phyloP scores from a whole-genome alignment of 2,888 invertebrate species.

The Ellobium chinense region DNA sequence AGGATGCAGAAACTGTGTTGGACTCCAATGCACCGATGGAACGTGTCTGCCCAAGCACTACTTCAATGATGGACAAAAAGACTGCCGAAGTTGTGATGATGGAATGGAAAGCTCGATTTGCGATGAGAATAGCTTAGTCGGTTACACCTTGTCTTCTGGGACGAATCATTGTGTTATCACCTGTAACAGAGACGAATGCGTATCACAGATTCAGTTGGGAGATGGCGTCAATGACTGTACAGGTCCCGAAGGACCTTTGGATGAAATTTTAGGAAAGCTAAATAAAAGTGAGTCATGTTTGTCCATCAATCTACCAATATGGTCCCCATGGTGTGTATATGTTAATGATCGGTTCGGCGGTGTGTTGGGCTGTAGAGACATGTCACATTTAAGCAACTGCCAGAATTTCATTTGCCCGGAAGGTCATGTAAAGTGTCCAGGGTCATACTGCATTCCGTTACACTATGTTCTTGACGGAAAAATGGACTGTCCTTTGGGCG shows the following conservation, averaged over 20 bases:
- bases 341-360: not conserved
- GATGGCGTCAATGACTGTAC: constrained; percentile 5
- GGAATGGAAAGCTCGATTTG: not conserved
- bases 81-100: not conserved
- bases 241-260: constrained; percentile 11
- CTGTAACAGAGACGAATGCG: constrained; percentile 8
- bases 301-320: not conserved
- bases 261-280: not conserved
- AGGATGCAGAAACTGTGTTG: not conserved
- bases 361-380: not conserved
- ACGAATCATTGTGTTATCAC: too few species aligned
- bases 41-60: not conserved
- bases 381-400: not conserved
- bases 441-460: not conserved
- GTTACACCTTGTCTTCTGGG: too few species aligned
- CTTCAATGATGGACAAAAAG: constrained; percentile 1
- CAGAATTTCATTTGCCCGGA: not conserved
- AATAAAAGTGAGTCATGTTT: not conserved
- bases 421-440: constrained; percentile 7
- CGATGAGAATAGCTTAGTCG: not conserved
- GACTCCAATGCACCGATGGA: not conserved
- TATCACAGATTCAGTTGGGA: not conserved
- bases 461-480: not conserved
- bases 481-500: not conserved
- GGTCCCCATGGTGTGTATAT: constrained; percentile 12